phyloP scores from a whole-genome alignment of 2,797 vertebrate genomes.

The Percopsis omiscomaycus region DNA sequence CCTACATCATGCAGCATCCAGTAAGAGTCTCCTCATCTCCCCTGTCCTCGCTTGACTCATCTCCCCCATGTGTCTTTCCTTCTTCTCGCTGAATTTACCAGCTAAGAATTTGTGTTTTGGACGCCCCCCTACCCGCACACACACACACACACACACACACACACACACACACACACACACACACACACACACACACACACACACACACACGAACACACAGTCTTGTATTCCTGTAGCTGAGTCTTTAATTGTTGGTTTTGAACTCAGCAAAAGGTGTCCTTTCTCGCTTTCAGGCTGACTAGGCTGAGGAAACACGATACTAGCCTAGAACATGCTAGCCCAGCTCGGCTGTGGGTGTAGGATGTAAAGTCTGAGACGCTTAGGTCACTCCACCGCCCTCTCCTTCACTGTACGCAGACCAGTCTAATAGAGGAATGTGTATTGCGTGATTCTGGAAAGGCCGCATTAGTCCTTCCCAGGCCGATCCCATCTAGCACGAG shows the following conservation, averaged over 20 bases:
- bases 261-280: constrained; percentile 34
- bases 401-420: constrained; percentile 6
- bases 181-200: no score
- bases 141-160: no score
- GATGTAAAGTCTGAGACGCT: constrained; percentile 24
- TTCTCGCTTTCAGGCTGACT: constrained; percentile 34
- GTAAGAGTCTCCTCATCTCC: constrained; percentile 78
- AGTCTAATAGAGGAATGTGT: not conserved
- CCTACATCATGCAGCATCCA: constrained; percentile 96
- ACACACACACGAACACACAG: no score
- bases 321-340: constrained; percentile 22
- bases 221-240: no score
- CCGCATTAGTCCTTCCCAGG: not conserved
- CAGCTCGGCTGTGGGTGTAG: constrained; percentile 31
- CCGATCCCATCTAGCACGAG: constrained; percentile 1
- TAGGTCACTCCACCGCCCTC: constrained; percentile 4
- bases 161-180: no score
- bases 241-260: constrained; percentile 55
- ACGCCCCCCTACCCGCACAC: not conserved
- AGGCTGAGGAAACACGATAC: constrained; percentile 44
- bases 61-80: constrained; percentile 41
- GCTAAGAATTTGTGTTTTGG: not conserved
- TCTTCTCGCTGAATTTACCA: constrained; percentile 5
- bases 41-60: constrained; percentile 6
- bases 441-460: constrained; percentile 2